phyloP scores from a whole-genome alignment of 1,140 invertebrate species.

The Orchestia grillus region DNA sequence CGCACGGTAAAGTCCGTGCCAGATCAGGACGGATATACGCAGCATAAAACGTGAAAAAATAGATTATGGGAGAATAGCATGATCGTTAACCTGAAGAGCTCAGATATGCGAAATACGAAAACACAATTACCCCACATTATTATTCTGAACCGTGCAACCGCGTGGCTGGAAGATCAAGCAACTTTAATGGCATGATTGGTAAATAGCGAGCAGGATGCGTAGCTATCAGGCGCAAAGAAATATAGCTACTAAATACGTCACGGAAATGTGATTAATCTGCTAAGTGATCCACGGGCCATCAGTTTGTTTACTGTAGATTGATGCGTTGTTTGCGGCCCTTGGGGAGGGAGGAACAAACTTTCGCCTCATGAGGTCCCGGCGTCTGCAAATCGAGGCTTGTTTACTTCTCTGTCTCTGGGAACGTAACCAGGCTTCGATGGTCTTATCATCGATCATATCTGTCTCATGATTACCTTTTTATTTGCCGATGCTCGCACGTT shows the following conservation, averaged over 20 bases:
- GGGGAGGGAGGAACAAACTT: not conserved
- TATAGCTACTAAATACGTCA: not conserved
- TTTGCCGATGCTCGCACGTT: not conserved
- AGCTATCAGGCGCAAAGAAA: not conserved
- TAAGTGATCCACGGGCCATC: not conserved
- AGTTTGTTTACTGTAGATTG: constrained; percentile 10
- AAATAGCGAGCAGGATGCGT: not conserved
- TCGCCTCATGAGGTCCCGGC: not conserved
- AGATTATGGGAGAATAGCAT: too few species aligned
- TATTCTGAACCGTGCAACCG: too few species aligned
- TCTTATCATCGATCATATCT: not conserved
- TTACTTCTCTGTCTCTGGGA: not conserved
- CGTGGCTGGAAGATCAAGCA: too few species aligned
- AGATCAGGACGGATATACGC: too few species aligned
- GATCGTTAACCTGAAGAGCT: too few species aligned
- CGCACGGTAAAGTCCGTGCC: too few species aligned
- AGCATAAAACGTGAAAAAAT: too few species aligned
- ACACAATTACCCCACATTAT: too few species aligned
- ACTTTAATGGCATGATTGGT: too few species aligned
- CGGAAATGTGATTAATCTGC: not conserved
- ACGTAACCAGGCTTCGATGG: not conserved
- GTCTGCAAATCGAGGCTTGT: constrained; percentile 6
- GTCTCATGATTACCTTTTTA: not conserved
- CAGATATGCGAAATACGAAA: too few species aligned
- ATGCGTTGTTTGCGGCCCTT: constrained; percentile 21